Evolutionary conservation across 2,113 vertebrate species (phyloP).

Genomic region (Pungitius pungitius): DNA sequence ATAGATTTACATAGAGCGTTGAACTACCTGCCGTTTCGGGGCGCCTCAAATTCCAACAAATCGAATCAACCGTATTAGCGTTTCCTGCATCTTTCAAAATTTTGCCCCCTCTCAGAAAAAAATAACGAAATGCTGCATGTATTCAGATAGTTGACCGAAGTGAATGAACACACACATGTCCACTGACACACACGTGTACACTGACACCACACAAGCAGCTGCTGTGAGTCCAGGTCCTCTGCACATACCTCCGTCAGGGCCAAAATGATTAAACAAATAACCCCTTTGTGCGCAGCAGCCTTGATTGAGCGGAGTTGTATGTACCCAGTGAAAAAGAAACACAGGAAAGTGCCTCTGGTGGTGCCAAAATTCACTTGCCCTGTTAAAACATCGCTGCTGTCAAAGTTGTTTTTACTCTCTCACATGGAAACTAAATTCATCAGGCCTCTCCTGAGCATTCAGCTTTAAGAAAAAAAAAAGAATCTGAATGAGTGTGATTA

Average conservation of each 20-base stretch:
- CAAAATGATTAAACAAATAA: constrained; percentile 79
- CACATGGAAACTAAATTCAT: constrained; percentile 72
- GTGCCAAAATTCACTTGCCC: constrained; percentile 73
- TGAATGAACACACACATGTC: constrained; percentile 16
- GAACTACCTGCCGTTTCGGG: neutral
- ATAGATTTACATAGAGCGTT: neutral
- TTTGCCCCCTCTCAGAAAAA: neutral
- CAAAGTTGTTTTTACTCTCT: constrained; percentile 72
- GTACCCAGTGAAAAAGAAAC: constrained; percentile 66
- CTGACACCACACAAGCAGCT: constrained; percentile 55
- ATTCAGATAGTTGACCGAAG: neutral
- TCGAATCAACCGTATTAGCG: neutral
- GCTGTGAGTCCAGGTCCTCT: constrained; percentile 62
- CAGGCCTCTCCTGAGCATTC: constrained; percentile 52
- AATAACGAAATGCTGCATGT: neutral
- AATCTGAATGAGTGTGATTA: constrained; percentile 52
- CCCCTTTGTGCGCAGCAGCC: constrained; percentile 74
- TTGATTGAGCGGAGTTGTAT: constrained; percentile 75
- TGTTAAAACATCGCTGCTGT: constrained; percentile 70
- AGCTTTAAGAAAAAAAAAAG: constrained; percentile 16
- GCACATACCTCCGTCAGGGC: constrained; percentile 53
- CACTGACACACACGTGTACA: constrained; percentile 18
- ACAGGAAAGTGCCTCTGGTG: constrained; percentile 66
- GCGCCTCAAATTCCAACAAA: neutral
- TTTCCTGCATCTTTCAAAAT: neutral